Base-by-base conservation (phyloP, 2,113 vertebrate genomes). In the Poeciliopsis occidentalis region DNA sequence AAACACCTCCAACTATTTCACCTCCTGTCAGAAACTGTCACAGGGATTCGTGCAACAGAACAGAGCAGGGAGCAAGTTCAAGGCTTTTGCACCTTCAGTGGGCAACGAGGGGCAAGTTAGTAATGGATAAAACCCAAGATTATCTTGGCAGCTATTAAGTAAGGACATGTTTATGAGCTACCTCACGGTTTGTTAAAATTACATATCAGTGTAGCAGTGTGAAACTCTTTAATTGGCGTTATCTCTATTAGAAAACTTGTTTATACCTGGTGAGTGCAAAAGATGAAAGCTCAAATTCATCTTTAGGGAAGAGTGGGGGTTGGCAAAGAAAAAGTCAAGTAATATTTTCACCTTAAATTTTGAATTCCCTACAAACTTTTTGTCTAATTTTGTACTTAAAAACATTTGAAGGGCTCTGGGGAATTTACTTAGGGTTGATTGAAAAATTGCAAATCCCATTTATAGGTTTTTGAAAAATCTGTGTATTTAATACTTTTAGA, bases 21-120 rank as follows among this genome's bases (percentile, higher is more conserved):
- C 34, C 65, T 65, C 83, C 87, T 82, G 88, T 90, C 86, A 88
- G 91, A 90, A 88, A 89, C 69, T 80, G 84, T 85, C 62, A 82
- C 41, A 1, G 34, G 34, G 61, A 82, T 80, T 80, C 29, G 22
- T 8, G 79, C 32, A 27, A 84, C 79, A 76, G 73, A 69, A 67
- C 69, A 32, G 73, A 69, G 65, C 69, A 32, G 0, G 4, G 66
- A 83, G 69, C 68, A 69, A 69, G 80, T 73, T 67, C 64, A 34
- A 67, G 51, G 57, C 71, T 60, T 68, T 51, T 26, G 51, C 54
- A 61, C 75, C 69, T 87, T 77, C 11, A 61, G 65, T 57, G 19
- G 17, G 22, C 8, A 8, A 24, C 24, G 0, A 57, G 51, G 2
- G 51, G 22, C 3, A n/a, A 24, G 51, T 57, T 57, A 57, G 22